Base-by-base conservation (phyloP, 2,888 invertebrate genomes). In the Biston stratarius region DNA sequence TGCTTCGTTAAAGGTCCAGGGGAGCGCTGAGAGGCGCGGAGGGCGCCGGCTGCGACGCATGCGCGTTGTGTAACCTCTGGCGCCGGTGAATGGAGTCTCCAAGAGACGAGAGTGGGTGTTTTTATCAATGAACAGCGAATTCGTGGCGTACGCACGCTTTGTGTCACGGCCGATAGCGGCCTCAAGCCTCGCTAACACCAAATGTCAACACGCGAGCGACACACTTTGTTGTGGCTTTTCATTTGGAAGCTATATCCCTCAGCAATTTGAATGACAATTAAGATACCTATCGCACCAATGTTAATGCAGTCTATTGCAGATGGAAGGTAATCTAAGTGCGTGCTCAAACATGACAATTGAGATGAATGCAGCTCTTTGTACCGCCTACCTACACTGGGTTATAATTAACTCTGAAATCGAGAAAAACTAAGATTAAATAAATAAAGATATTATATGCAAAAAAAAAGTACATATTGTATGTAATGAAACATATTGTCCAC, bases 51-150 rank as follows among this genome's bases (percentile, higher is more conserved):
- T 79, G 82, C 79, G 81, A 81, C 84, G 85, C 87, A 85, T 81
- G 86, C 81, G 83, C 82, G 78, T 92, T 93, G 92, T 87, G 88
- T 92, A 92, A 93, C 77, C 78, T 73, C 53, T 77, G 90, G 90
- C 91, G 90, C 91, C 90, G 85, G 91, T 91, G 92, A 92, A 92
- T 92, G 93, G 92, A 89, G 81, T 78, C 85, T 83, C 83, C 77
- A 78, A 75, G 55, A 63, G 76, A 73, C 79, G 74, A 76, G 87
- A 79, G 92, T 92, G 89, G 91, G 94, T 83, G 86, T 92, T 91
- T 92, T 93, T 92, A 94, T 94, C 91, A 93, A 94, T 94, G 94
- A 89, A 92, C 91, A 84, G 89, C 90, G 83, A 91, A 91, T 88
- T 90, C 82, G 88, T 86, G 89, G 86, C 87, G 90, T 91, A 92